Conservation (phyloP, 2,888 invertebrate genomes). For the Abscondita cerata region DNA sequence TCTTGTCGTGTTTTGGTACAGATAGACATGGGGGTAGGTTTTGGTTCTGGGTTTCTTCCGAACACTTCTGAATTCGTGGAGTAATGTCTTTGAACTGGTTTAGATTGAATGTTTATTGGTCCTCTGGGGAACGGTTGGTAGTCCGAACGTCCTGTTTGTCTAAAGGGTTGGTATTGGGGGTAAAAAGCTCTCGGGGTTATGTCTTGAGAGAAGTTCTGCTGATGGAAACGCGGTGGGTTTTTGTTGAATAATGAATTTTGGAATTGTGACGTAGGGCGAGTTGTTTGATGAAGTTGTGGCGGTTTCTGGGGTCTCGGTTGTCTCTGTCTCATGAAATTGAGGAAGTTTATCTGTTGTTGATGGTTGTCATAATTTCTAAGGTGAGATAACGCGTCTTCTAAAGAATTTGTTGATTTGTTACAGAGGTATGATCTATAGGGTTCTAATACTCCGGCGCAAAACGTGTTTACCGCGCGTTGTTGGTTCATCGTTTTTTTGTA, state of each 20-base stretch:
- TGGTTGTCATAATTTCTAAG: too few relatives aligned
- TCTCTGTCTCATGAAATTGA: constrained; percentile 14
- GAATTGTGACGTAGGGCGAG: too few relatives aligned
- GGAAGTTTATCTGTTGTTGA: too few relatives aligned
- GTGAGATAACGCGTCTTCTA: not conserved
- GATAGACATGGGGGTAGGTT: constrained; percentile 22
- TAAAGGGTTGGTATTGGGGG: too few relatives aligned
- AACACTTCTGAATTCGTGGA: constrained; percentile 17
- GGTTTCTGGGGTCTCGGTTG: constrained; percentile 12
- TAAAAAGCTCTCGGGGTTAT: too few relatives aligned
- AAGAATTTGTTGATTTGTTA: not conserved
- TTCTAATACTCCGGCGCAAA: constrained; percentile 26
- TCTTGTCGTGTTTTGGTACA: not conserved
- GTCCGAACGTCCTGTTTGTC: too few relatives aligned
- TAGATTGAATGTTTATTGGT: constrained; percentile 14
- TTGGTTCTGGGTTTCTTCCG: constrained; percentile 8
- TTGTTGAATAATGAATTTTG: too few relatives aligned
- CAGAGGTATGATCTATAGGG: constrained; percentile 12
- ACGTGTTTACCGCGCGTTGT: constrained; percentile 11
- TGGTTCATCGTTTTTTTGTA: constrained; percentile 17
- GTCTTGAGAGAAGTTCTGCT: too few relatives aligned
- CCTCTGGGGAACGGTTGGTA: constrained; percentile 1
- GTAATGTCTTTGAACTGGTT: constrained; percentile 5
- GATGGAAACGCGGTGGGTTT: too few relatives aligned
- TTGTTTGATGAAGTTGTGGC: not conserved